Evolutionary conservation across 1,140 invertebrate species (phyloP), one percentile per base, ranked within the genome.

Genomic region (Trichogramma pretiosum): DNA sequence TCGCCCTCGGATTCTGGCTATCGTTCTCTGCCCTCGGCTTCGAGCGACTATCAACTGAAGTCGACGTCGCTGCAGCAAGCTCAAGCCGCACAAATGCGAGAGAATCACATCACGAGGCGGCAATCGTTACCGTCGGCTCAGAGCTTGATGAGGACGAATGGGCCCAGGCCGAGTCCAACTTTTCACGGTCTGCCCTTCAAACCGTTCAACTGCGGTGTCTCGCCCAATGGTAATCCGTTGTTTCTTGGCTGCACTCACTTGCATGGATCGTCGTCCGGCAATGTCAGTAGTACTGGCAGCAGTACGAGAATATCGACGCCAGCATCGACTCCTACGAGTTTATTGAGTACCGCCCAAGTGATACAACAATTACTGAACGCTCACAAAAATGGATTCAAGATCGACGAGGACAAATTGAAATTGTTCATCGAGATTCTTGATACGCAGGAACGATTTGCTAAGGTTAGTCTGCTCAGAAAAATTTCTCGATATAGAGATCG

Each of bases 361-460:
- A 80, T 85, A 18, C 77, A 82, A 40, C 82, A 83, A 55, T 64
- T 85, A 32, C 63, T 84, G 18, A 67, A 74, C 24, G 77, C 81
- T 60, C 77, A 82, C 59, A 65, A 81, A 14, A 85, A 85, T 59
- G 82, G 82, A 2, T 83, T 85, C 63, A 80, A 82, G 51, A 79
- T 83, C 54, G 75, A 81, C 64, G 82, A 85, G 54, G 83, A 87
- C 64, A 84, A 84, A 59, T 74, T 88, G 54, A 77, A 79, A 10
- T 74, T 88, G 11, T 85, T 86, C 63, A 80, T 86, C 56, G 85
- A 88, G 50, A 87, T 88, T 50, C 74, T 87, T 57, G 84, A 86
- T 58, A 81, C 83, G 11, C 85, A 87, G 70, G 83, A 87, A 64
- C 74, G 78, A 59, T 84, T 88, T 57, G 83, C 84, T 59, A 80